Evolutionary conservation across 2,888 invertebrate genomes (phyloP).

Genomic region (Calameuta pallipes): DNA sequence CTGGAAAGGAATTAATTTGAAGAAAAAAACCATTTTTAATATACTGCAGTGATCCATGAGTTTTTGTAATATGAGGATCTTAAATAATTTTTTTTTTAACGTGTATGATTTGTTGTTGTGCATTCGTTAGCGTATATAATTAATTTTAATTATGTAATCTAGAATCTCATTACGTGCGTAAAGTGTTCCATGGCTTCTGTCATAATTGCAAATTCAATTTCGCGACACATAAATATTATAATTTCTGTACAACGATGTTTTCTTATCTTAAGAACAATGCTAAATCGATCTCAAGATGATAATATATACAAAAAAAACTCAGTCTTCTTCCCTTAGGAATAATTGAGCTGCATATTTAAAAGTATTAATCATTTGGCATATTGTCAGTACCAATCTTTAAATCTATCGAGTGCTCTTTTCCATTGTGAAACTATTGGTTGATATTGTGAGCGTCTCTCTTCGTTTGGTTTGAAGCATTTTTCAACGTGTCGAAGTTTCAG

Average conservation of each 20-base stretch:
- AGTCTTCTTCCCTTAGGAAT: not conserved
- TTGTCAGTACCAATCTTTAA: constrained; percentile 70
- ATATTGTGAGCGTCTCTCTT: constrained; percentile 52
- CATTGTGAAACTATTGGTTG: constrained; percentile 65
- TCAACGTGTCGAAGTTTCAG: constrained; percentile 72
- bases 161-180: not conserved
- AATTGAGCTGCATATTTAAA: not conserved
- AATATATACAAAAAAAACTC: too few species aligned
- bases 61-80: not conserved
- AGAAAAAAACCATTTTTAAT: not conserved
- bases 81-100: not conserved
- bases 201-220: not conserved
- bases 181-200: not conserved
- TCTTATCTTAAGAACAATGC: not conserved
- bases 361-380: not conserved
- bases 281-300: not conserved
- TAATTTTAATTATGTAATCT: not conserved
- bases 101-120: too few species aligned
- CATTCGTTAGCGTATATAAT: not conserved
- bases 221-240: not conserved
- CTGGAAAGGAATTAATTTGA: not conserved
- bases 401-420: constrained; percentile 71
- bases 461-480: constrained; percentile 71
- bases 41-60: not conserved
- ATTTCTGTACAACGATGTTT: not conserved